A percentile compares a stretch with the other conserved stretches of the same genome.
phyloP scores from a whole-genome alignment of 2,888 invertebrate species.

The Drosophila vallismaia region DNA sequence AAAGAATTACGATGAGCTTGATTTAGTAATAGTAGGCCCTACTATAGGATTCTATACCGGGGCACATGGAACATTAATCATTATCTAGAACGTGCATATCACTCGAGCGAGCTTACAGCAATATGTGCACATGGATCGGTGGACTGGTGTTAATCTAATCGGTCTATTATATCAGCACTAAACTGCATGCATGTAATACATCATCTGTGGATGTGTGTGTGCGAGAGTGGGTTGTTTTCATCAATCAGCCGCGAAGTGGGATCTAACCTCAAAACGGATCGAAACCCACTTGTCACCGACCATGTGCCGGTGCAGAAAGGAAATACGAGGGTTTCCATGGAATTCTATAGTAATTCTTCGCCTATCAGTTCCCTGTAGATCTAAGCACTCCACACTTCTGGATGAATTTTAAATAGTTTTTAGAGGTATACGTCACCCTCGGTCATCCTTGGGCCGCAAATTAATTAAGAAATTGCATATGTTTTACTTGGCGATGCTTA shows the following conservation, averaged over 20 bases:
- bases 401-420: background rate
- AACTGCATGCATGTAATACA: conserved; percentile 33
- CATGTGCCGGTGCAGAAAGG: conserved; percentile 13
- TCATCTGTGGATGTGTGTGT: conserved; percentile 17
- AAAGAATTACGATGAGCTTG: conserved; percentile 4
- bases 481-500: conserved; percentile 27
- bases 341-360: background rate
- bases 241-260: conserved; percentile 7
- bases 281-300: conserved; percentile 3
- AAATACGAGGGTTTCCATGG: conserved; percentile 2
- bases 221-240: conserved; percentile 24
- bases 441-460: conserved; percentile 16
- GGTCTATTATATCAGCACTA: conserved; percentile 39
- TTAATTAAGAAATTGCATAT: conserved; percentile 40
- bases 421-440: background rate
- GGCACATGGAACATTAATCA: conserved; percentile 6
- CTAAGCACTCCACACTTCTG: background rate
- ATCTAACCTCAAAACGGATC: conserved; percentile 23
- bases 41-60: background rate
- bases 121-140: conserved; percentile 6
- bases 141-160: conserved; percentile 33
- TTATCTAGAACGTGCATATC: conserved; percentile 39
- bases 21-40: conserved; percentile 15
- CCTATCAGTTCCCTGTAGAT: background rate
- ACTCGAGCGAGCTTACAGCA: conserved; percentile 34